Evolutionary conservation across 2,113 vertebrate genomes (phyloP), one percentile per base, ranked within the genome.

Genomic region (Chionis minor): DNA sequence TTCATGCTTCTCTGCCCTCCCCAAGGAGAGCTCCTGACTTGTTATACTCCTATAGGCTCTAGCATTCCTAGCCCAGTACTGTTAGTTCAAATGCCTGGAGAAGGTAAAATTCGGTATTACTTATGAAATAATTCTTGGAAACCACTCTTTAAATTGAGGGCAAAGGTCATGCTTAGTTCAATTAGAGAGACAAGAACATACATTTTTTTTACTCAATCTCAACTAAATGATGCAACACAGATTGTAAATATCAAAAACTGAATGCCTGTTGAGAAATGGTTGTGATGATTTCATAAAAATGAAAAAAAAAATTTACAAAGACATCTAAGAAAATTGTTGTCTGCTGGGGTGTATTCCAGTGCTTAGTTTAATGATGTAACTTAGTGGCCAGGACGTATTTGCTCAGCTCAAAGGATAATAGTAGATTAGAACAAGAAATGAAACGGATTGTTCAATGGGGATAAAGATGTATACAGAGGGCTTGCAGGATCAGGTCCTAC

Each of bases 401-500:
- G 71, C 74, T 97, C 61, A 93, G 45, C 65, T 91, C 52, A 44
- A 94, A 88, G n/a, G 82, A 92, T 87, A 94, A 88, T 28, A 75
- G 52, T 86, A 94, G 45, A 79, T 81, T 89, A 91, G 66, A 93
- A 85, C 54, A 83, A 93, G 67, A 90, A 94, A 84, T 89, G 6
- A 81, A 81, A 87, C 15, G 77, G 73, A 32, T 91, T 67, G 83
- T 95, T 95, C 86, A 88, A 42, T 95, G 96, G 93, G 95, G 95
- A 95, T 96, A 94, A 86, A 92, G 78, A 83, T 77, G 32, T 91
- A 86, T 88, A 90, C 79, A 81, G 71, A 88, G 97, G 97, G 93
- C 97, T 98, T 97, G 97, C 96, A 86, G 97, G 97, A 96, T 97
- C 96, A 88, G 96, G 97, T 97, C 96, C 96, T 96, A 91, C 66